A percentile compares a stretch with the other conserved stretches of the same genome.
Evolutionary conservation across 2,113 vertebrate genomes (phyloP).

Genomic region (Muntiacus muntjak): DNA sequence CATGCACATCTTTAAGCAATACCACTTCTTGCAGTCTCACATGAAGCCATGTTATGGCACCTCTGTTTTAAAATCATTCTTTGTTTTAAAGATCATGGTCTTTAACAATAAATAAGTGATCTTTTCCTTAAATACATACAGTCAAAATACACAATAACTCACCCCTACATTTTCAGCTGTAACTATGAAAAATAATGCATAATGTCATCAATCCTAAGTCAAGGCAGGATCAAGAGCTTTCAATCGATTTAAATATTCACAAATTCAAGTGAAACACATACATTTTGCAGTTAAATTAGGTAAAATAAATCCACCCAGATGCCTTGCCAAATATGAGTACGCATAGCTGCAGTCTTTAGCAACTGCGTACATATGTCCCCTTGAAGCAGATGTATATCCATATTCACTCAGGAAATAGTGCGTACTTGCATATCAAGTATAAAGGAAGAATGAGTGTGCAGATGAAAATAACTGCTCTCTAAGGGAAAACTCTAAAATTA

Average conservation of each 20-base stretch:
- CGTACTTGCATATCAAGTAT: conserved; percentile 14
- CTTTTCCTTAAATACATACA: not conserved
- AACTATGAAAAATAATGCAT: not conserved
- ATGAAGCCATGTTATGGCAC: accelerated
- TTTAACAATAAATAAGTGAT: not conserved
- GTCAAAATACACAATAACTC: not conserved
- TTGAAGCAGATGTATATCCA: conserved; percentile 52
- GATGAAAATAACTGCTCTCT: conserved; percentile 61
- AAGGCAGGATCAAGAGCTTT: not conserved
- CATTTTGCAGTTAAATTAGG: conserved; percentile 4
- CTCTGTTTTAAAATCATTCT: not conserved
- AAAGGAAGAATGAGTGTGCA: conserved; percentile 23
- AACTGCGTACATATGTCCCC: not conserved
- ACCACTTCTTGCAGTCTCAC: not conserved
- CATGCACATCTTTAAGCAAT: not conserved
- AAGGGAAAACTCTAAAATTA: conserved; percentile 24
- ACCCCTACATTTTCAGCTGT: not conserved
- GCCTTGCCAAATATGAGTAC: conserved; percentile 23
- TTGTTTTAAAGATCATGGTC: not conserved
- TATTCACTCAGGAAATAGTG: conserved; percentile 50
- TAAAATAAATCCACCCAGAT: conserved; percentile 50
- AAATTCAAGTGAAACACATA: not conserved
- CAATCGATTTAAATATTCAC: not conserved
- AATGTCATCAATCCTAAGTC: not conserved
- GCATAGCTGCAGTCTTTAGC: conserved; percentile 6